Conservation (phyloP, 2,888 invertebrate species). For the Allacma fusca region DNA sequence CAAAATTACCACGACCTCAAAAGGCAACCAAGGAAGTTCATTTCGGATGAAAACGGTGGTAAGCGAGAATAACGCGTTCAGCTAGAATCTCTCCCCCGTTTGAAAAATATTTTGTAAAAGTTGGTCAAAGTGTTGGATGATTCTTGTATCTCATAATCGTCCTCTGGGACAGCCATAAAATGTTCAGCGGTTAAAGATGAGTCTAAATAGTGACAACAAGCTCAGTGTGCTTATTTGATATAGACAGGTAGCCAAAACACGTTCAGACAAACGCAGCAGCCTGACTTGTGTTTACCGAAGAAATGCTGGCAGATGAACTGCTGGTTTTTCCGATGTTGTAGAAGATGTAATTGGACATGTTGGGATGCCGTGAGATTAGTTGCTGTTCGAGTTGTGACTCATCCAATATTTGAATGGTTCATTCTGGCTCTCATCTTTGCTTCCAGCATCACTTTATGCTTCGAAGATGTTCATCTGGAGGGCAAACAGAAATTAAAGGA, state of each 20-base stretch:
- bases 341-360: neutral
- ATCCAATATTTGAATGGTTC: constrained; percentile 63
- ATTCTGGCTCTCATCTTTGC: constrained; percentile 90
- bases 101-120: too few relatives aligned
- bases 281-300: constrained; percentile 23
- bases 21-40: too few relatives aligned
- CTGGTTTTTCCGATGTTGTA: neutral
- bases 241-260: constrained; percentile 66
- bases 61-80: too few relatives aligned
- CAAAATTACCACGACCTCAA: too few relatives aligned
- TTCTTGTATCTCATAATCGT: too few relatives aligned
- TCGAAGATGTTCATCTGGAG: constrained; percentile 83
- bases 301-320: constrained; percentile 29
- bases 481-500: constrained; percentile 78
- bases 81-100: too few relatives aligned
- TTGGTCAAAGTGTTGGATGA: too few relatives aligned
- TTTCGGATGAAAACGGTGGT: too few relatives aligned
- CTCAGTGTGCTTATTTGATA: too few relatives aligned
- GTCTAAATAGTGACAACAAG: too few relatives aligned
- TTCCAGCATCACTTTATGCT: constrained; percentile 92
- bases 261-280: neutral
- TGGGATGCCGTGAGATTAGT: constrained; percentile 75
- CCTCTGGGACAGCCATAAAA: too few relatives aligned
- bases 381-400: constrained; percentile 71
- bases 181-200: too few relatives aligned